phyloP scores from a whole-genome alignment of 2,113 vertebrate genomes.

The Puma concolor region DNA sequence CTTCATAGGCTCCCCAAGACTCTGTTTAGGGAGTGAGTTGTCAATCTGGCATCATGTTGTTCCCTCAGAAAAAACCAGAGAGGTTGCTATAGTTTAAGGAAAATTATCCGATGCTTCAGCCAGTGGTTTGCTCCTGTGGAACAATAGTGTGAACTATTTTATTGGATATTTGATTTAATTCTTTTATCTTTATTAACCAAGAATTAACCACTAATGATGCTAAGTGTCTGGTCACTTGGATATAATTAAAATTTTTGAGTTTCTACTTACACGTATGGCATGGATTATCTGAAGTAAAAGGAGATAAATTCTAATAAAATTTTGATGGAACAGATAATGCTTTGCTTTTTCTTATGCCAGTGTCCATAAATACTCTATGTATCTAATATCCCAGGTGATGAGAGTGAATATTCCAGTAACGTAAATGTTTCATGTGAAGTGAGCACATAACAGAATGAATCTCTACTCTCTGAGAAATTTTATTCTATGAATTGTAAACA shows the following conservation, averaged over 20 bases:
- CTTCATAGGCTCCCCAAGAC: background rate
- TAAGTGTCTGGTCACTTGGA: background rate
- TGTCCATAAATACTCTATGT: background rate
- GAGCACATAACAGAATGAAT: background rate
- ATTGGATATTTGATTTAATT: background rate
- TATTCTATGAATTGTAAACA: background rate
- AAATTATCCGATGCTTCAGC: background rate
- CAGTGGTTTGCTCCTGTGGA: slow-evolving; percentile 8
- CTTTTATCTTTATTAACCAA: slow-evolving; percentile 32
- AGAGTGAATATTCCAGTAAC: background rate
- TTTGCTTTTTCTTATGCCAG: slow-evolving; percentile 23
- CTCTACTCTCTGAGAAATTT: background rate
- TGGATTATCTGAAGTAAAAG: background rate
- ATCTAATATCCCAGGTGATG: background rate
- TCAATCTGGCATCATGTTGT: background rate
- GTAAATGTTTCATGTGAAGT: background rate
- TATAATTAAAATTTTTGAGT: slow-evolving; percentile 16
- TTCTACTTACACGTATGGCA: background rate
- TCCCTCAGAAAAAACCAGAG: background rate
- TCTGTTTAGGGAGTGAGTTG: background rate
- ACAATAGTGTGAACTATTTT: background rate
- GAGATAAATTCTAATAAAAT: background rate
- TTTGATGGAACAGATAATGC: background rate
- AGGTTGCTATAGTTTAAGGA: background rate
- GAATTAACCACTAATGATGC: background rate